These are phyloP conservation scores for Erynnis tages DNA, from an alignment of 2,888 invertebrate genomes.

Conservation along the genomic window DNA sequence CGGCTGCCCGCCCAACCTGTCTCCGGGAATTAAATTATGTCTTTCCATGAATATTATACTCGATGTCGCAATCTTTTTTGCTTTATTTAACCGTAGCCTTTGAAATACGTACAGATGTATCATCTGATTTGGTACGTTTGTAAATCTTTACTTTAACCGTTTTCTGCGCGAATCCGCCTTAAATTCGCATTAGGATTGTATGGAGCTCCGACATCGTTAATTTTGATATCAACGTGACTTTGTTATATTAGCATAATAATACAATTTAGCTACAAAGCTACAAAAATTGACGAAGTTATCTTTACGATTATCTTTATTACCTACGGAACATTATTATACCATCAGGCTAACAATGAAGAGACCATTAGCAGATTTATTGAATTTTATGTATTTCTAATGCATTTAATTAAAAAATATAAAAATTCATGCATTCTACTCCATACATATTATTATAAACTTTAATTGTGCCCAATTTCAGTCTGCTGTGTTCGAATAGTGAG, in stretches of 20 bases:
- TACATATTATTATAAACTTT: too few species aligned
- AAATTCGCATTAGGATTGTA: background rate
- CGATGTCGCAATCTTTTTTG: conserved; percentile 66
- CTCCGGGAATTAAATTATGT: conserved; percentile 73
- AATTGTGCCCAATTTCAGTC: too few species aligned
- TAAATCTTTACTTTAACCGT: conserved; percentile 15
- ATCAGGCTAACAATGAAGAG: too few species aligned
- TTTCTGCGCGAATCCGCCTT: background rate
- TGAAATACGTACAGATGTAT: conserved; percentile 56
- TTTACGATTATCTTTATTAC: too few species aligned
- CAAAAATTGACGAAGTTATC: too few species aligned
- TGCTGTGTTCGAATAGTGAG: too few species aligned
- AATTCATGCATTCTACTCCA: too few species aligned
- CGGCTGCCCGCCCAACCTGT: conserved; percentile 54
- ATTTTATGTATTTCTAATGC: too few species aligned
- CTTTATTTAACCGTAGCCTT: conserved; percentile 51
- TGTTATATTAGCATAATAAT: background rate
- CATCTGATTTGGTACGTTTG: conserved; percentile 24
- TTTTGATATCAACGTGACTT: background rate
- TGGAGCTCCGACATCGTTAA: background rate
- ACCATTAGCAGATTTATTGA: too few species aligned
- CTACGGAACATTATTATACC: too few species aligned
- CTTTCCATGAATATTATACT: conserved; percentile 79
- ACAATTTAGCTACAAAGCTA: background rate
- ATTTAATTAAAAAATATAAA: too few species aligned